Percentiles rank a stretch among this genome's conserved stretches.
phyloP scores from a whole-genome alignment of 2,888 invertebrate species.

The Arrhopalites spinosus region DNA sequence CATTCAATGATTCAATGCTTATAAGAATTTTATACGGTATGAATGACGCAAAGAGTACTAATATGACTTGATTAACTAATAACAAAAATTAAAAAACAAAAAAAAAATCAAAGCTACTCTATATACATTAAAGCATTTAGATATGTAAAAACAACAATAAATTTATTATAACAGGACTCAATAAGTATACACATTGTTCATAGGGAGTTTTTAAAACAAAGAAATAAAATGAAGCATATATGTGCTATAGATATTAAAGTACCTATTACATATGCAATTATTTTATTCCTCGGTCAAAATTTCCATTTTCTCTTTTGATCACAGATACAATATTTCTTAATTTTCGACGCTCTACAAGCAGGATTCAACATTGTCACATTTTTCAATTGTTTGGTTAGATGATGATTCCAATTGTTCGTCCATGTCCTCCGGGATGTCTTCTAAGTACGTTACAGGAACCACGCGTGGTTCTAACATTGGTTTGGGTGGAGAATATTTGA shows the following conservation, averaged over 20 bases:
- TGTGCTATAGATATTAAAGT: background rate
- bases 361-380: background rate
- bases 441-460: constrained; percentile 41
- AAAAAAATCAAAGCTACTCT: background rate
- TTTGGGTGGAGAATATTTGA: no score
- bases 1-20: no score
- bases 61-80: background rate
- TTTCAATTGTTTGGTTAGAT: background rate
- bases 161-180: background rate
- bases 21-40: no score
- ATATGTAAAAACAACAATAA: constrained; percentile 9
- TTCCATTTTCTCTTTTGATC: constrained; percentile 18
- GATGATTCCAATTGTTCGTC: constrained; percentile 41
- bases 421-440: constrained; percentile 51
- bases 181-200: constrained; percentile 7
- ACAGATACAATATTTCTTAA: constrained; percentile 11
- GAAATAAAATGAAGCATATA: constrained; percentile 6
- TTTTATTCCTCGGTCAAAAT: background rate
- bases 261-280: background rate
- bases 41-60: no score
- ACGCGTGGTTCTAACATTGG: constrained; percentile 47
- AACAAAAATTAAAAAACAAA: background rate
- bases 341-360: background rate
- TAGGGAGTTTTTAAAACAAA: background rate
- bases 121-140: background rate